These are phyloP conservation scores for Hypomesus transpacificus DNA, from an alignment of 2,113 vertebrate species.

Conservation along the genomic window DNA sequence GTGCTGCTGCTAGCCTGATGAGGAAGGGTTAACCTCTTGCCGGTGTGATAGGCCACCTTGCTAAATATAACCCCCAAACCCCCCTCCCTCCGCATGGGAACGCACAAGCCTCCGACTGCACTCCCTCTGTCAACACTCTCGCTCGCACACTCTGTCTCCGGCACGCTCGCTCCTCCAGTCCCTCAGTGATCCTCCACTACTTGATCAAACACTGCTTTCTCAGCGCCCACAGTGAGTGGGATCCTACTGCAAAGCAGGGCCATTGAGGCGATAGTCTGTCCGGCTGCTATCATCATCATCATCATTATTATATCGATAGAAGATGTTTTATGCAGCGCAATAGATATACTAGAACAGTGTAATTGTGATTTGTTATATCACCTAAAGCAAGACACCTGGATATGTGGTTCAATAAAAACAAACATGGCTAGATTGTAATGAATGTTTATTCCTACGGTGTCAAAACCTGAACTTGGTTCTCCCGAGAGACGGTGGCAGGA, in stretches of 20 bases:
- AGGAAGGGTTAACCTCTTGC: conserved; percentile 47
- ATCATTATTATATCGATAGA: background rate
- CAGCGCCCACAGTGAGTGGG: conserved; percentile 44
- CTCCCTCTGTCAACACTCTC: conserved; percentile 53
- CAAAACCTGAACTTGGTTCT: background rate
- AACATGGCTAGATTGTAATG: background rate
- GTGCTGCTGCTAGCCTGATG: background rate
- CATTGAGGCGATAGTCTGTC: conserved; percentile 14
- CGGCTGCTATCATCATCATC: background rate
- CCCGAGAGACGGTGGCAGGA: conserved; percentile 18
- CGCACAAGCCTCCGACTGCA: conserved; percentile 50
- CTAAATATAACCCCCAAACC: conserved; percentile 61
- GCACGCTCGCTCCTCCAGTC: conserved; percentile 5
- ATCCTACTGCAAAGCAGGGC: conserved; percentile 24
- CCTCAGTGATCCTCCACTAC: conserved; percentile 37
- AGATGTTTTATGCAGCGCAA: background rate
- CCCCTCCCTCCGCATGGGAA: conserved; percentile 54
- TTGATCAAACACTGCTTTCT: conserved; percentile 40
- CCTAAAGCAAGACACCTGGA: background rate
- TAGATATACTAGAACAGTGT: background rate
- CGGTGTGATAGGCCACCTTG: conserved; percentile 45
- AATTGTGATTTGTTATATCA: background rate
- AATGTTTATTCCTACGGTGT: background rate
- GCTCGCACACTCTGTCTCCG: conserved; percentile 29
- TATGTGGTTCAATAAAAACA: background rate